A percentile compares a stretch with the other conserved stretches of the same genome.
Evolutionary conservation across 1,140 invertebrate genomes (phyloP).

Genomic region (Bathynomus jamesi): DNA sequence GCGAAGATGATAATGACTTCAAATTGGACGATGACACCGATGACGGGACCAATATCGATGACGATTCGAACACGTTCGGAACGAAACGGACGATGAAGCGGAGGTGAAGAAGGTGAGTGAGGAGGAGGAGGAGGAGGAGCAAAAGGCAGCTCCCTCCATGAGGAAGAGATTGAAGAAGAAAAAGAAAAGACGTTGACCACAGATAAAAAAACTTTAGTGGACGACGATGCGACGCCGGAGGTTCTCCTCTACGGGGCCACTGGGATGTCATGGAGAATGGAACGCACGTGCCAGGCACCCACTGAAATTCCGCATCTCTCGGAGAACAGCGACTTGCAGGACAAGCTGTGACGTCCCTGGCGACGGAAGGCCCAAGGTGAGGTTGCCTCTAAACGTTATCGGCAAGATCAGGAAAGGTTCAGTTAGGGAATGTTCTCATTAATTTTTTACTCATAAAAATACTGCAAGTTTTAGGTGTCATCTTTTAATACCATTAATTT

Average conservation of each 20-base stretch:
- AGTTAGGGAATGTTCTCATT: too few species aligned
- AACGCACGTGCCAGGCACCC: not conserved
- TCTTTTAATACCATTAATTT: too few species aligned
- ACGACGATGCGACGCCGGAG: not conserved
- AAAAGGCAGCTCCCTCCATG: not conserved
- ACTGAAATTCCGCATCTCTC: not conserved
- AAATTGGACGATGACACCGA: not conserved
- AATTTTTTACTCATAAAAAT: too few species aligned
- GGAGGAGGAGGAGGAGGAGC: not conserved
- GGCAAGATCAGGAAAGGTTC: too few species aligned
- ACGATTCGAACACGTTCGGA: not conserved
- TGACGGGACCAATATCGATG: not conserved
- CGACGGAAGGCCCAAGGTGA: not conserved
- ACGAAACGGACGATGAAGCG: not conserved
- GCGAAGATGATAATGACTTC: not conserved
- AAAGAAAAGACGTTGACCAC: not conserved
- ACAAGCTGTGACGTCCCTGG: not conserved
- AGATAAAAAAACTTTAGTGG: not conserved
- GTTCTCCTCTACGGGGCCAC: not conserved
- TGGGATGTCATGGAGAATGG: not conserved
- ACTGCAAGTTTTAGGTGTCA: too few species aligned
- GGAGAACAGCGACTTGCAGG: not conserved
- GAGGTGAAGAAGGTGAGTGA: not conserved
- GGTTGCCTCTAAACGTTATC: too few species aligned
- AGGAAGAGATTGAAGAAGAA: not conserved